These are phyloP conservation scores for Podiceps cristatus DNA, from an alignment of 2,113 vertebrate species.

Conservation along the genomic window DNA sequence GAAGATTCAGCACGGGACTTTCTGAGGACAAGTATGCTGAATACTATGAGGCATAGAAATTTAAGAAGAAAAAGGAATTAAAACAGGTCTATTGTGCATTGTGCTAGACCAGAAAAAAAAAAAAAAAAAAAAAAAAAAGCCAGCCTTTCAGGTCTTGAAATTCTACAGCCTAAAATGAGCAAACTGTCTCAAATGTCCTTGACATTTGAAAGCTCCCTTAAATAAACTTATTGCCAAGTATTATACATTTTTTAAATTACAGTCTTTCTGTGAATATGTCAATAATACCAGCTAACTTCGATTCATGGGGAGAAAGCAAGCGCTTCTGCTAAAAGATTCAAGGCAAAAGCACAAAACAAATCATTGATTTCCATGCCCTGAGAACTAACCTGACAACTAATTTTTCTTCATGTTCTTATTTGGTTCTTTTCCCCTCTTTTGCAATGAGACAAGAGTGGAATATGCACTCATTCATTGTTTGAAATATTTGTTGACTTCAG, in stretches of 20 bases:
- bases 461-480: slow-evolving; percentile 20
- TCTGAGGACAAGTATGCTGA: neutral
- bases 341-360: slow-evolving; percentile 14
- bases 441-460: neutral
- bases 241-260: neutral
- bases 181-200: neutral
- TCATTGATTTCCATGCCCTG: slow-evolving; percentile 20
- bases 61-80: neutral
- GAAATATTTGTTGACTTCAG: slow-evolving; percentile 46
- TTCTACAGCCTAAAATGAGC: neutral
- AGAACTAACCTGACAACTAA: slow-evolving; percentile 27
- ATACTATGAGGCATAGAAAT: neutral
- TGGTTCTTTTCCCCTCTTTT: neutral
- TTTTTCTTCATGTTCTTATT: neutral
- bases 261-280: neutral
- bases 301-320: neutral
- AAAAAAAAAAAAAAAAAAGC: too few relatives aligned
- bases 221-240: neutral
- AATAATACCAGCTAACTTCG: neutral
- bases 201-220: neutral
- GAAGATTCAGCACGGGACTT: neutral
- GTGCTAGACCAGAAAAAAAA: neutral
- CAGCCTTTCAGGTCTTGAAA: neutral
- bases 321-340: neutral
- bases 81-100: neutral